Base-by-base conservation (phyloP, 2,797 vertebrate genomes). In the Bryconaethiops microstoma region DNA sequence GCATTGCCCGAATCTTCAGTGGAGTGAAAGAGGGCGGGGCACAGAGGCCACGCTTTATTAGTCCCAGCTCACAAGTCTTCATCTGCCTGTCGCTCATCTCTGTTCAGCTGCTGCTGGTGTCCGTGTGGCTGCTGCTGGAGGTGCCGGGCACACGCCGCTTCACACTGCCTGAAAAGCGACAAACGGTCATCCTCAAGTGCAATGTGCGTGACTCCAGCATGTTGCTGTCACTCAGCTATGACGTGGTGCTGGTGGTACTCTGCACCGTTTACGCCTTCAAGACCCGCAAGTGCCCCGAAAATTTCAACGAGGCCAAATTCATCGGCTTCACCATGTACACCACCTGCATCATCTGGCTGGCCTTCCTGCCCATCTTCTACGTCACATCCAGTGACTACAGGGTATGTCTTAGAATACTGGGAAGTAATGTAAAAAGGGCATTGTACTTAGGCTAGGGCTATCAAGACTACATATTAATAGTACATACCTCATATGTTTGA, bases 241-340 rank as follows among this genome's bases (percentile, higher is more conserved):
- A 99, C 3, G 95, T 99, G 81, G 93, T 99, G 88, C 95, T 99
- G 88, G 97, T 99, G 88, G 96, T 99, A 83, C 90, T 99, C 92
- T 99, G 97, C 92, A 99, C 98, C 88, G 95, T 99, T 85, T 99
- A 99, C 84, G 98, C 98, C 90, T 99, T 99, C 93, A 99, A 99
- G 93, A 99, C 98, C 90, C 96, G 97, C 90, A 99, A 99, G 91
- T 99, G 98, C 89, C 98, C 98, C 0, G 98, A 99, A 92, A 99
- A 99, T 91, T 99, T 99, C 94, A 99, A 99, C 0, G 98, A 99
- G 91, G 98, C 98, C 89, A 99, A 99, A 92, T 99, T 99, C 89
- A 99, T 99, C 84, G 97, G 97, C 87, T 99, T 99, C 91, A 99
- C 98, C 80, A 99, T 99, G 98, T 99, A 99, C 76, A 99, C 97